Conservation (phyloP, 2,113 vertebrate species). For the Onychorhynchus coronatus region DNA sequence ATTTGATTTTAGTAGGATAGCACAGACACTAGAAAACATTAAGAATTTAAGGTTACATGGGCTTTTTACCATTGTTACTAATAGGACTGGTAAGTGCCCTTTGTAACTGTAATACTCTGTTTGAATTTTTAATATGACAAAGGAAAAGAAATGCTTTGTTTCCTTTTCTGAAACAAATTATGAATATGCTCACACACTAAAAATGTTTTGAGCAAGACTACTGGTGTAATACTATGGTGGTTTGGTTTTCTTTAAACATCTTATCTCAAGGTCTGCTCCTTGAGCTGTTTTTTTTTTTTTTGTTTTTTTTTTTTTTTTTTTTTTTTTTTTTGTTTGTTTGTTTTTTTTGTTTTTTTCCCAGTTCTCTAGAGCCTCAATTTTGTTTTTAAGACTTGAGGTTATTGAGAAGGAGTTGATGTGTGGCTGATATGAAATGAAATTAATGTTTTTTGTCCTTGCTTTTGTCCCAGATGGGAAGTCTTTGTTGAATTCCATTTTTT, state of each 20-base stretch:
- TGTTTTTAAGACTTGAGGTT: not conserved
- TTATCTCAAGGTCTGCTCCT: not conserved
- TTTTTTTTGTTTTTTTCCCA: not conserved
- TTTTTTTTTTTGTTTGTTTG: not conserved
- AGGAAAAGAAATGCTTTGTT: not conserved
- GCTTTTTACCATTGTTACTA: not conserved
- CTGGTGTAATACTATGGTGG: not conserved
- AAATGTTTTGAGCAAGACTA: not conserved
- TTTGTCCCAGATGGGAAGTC: not conserved
- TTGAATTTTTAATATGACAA: not conserved
- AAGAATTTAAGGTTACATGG: not conserved
- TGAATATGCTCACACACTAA: not conserved
- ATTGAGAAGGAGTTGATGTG: not conserved
- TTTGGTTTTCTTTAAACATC: not conserved
- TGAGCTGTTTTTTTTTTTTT: not conserved
- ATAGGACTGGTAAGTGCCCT: not conserved
- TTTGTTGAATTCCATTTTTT: not conserved
- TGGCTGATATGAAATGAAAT: not conserved
- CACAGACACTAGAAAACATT: not conserved
- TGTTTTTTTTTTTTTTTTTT: not conserved
- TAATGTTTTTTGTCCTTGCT: not conserved
- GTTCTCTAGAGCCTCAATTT: not conserved
- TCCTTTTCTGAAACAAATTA: not conserved
- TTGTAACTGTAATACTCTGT: not conserved
- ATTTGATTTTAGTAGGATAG: not conserved